phyloP scores from a whole-genome alignment of 92 coral and sea anemone species.

The Umimayanthus chanpuru region DNA sequence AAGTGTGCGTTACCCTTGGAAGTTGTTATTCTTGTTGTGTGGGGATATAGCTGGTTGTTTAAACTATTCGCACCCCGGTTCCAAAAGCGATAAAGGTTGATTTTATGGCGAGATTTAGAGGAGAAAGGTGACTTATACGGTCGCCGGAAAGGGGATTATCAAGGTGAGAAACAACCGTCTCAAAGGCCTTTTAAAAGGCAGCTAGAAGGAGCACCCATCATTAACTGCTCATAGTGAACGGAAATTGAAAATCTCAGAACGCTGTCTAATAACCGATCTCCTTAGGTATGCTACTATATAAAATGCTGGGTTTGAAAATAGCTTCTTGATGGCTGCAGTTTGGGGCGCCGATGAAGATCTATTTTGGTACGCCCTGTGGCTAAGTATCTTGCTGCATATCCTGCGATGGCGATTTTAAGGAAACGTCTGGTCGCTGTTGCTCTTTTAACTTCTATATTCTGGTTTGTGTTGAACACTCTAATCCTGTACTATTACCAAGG shows the following conservation, averaged over 20 bases:
- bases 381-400: neutral
- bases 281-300: neutral
- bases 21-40: neutral
- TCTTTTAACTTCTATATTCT: conserved; percentile 74
- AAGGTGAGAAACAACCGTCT: neutral
- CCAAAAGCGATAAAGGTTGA: neutral
- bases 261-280: neutral
- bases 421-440: conserved; percentile 60
- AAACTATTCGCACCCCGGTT: neutral
- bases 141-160: neutral
- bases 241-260: conserved; percentile 4
- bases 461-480: conserved; percentile 79
- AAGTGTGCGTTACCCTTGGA: conserved; percentile 4
- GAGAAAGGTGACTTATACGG: too few relatives aligned
- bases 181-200: neutral
- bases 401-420: conserved; percentile 31
- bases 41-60: neutral
- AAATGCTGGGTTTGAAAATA: neutral
- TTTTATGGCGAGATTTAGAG: neutral
- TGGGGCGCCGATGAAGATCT: neutral
- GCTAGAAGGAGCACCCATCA: neutral
- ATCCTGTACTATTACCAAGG: conserved; percentile 75
- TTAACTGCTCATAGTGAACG: neutral
- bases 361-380: neutral
- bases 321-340: conserved; percentile 10